Percentiles rank a stretch among this genome's conserved stretches.
Evolutionary conservation across 2,797 vertebrate species (phyloP).

Genomic region (Hapalemur alaotrensis): DNA sequence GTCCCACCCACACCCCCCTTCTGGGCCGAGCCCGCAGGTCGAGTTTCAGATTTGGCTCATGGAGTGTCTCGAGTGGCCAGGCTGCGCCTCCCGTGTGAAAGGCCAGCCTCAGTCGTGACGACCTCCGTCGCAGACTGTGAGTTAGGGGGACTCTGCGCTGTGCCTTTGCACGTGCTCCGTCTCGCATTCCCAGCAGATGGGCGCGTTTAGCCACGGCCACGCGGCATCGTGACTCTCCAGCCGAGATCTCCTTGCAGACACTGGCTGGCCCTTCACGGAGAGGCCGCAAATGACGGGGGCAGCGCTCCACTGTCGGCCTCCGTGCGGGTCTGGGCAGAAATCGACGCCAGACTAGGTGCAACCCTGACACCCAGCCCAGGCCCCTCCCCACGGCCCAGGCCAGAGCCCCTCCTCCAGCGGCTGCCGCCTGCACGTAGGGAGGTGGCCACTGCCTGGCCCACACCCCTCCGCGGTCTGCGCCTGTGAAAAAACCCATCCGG

Average conservation of each 20-base stretch:
- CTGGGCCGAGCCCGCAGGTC: fast-evolving
- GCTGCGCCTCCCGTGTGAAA: fast-evolving
- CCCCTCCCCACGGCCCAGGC: not conserved
- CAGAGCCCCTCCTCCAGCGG: not conserved
- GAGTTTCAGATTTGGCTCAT: not conserved
- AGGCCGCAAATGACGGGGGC: not conserved
- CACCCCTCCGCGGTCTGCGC: not conserved
- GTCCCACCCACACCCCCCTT: not conserved
- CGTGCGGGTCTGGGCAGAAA: not conserved
- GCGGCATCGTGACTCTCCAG: fast-evolving
- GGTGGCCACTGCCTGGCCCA: not conserved
- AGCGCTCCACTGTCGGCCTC: not conserved
- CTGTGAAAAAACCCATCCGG: fast-evolving
- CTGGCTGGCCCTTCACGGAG: not conserved
- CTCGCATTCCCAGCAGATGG: not conserved
- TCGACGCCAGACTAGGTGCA: not conserved
- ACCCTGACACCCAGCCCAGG: not conserved
- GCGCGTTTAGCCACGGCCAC: not conserved
- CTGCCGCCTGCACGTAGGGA: not conserved
- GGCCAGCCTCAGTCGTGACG: fast-evolving
- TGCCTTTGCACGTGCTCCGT: fast-evolving
- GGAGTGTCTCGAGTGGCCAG: not conserved
- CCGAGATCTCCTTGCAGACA: not conserved
- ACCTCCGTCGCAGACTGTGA: not conserved
- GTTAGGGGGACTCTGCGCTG: not conserved